phyloP scores from a whole-genome alignment of 2,888 invertebrate species.

The Trissolcus japonicus region DNA sequence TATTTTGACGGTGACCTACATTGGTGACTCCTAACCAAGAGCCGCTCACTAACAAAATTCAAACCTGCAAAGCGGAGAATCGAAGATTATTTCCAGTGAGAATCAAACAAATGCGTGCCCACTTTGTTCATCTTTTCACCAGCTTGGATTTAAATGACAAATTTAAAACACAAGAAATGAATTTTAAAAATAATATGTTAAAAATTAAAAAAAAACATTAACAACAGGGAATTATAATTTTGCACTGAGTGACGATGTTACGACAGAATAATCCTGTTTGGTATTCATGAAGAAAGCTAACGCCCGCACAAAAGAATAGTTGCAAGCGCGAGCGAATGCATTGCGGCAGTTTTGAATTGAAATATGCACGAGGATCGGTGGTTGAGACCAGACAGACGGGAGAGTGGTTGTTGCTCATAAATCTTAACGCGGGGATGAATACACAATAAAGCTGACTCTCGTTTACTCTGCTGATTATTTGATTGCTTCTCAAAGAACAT shows the following conservation, averaged over 20 bases:
- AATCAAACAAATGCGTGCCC: too few relatives aligned
- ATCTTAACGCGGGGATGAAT: slow-evolving; percentile 12
- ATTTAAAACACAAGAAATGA: too few relatives aligned
- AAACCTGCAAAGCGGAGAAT: not conserved
- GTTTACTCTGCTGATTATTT: slow-evolving; percentile 7
- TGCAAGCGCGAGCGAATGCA: not conserved
- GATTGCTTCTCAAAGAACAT: not conserved
- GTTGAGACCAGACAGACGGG: not conserved
- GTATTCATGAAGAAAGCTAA: slow-evolving; percentile 23
- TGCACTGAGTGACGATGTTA: not conserved
- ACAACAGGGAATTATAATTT: too few relatives aligned
- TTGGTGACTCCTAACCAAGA: not conserved
- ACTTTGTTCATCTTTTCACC: too few relatives aligned
- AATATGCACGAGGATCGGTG: slow-evolving; percentile 13
- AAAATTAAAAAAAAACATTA: too few relatives aligned
- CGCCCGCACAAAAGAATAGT: not conserved
- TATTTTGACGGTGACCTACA: slow-evolving; percentile 12
- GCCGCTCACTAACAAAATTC: not conserved
- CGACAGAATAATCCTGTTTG: slow-evolving; percentile 11
- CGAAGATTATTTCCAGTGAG: too few relatives aligned
- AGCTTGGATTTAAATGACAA: too few relatives aligned
- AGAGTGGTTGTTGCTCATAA: slow-evolving; percentile 10
- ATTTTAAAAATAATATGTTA: too few relatives aligned
- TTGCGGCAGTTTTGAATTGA: slow-evolving; percentile 17
- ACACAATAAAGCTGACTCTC: slow-evolving; percentile 6